phyloP scores from a whole-genome alignment of 2,113 vertebrate species.

The Cheilinus undulatus region DNA sequence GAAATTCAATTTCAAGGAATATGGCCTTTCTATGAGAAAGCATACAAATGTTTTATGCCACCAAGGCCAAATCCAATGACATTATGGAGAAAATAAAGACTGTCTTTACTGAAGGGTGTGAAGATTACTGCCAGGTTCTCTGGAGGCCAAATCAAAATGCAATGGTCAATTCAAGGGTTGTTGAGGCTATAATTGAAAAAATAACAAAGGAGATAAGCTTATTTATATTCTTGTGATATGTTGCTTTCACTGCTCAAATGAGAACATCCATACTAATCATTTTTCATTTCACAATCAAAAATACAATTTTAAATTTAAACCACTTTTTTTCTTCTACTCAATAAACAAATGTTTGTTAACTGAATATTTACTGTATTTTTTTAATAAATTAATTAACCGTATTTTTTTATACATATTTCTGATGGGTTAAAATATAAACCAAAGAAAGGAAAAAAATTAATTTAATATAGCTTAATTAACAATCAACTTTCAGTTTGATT shows the following conservation, averaged over 20 bases:
- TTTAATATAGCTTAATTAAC: too few relatives aligned
- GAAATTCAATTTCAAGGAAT: neutral
- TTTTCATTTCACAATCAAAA: neutral
- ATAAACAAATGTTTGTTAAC: too few relatives aligned
- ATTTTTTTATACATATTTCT: too few relatives aligned
- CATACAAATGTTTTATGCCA: neutral
- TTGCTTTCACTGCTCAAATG: neutral
- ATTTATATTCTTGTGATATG: neutral
- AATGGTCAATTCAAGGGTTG: neutral
- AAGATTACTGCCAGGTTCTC: neutral
- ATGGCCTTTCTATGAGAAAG: neutral
- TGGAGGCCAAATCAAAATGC: neutral
- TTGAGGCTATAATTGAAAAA: neutral
- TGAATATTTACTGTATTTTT: too few relatives aligned
- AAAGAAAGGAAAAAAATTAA: too few relatives aligned
- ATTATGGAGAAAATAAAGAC: neutral
- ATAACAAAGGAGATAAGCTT: neutral
- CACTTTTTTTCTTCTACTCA: too few relatives aligned
- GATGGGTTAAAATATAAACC: too few relatives aligned
- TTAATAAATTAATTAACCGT: too few relatives aligned
- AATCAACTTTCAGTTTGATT: too few relatives aligned
- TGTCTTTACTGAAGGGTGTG: neutral
- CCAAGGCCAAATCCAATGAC: conserved; percentile 24
- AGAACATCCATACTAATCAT: neutral
- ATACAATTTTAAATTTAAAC: too few relatives aligned